Conservation (phyloP, 2,888 invertebrate species). For the Helicoverpa assulta region DNA sequence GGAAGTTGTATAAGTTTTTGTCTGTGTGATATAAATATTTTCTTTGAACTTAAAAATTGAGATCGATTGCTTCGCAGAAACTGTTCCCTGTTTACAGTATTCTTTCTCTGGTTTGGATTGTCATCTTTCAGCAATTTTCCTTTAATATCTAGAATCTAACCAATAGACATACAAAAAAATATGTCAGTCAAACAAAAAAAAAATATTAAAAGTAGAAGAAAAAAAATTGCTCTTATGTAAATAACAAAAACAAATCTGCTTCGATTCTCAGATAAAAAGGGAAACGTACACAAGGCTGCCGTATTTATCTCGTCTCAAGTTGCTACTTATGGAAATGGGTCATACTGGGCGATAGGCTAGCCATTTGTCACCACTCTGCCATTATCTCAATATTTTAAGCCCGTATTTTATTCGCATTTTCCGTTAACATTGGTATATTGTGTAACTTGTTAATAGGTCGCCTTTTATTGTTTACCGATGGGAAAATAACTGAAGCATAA, state of each 20-base stretch:
- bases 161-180: background rate
- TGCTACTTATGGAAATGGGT: conserved; percentile 44
- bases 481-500: background rate
- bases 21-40: no score
- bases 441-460: conserved; percentile 3
- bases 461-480: background rate
- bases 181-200: no score
- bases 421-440: conserved; percentile 11
- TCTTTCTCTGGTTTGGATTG: no score
- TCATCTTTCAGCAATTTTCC: no score
- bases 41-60: no score
- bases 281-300: conserved; percentile 13
- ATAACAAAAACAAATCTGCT: conserved; percentile 8
- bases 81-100: no score
- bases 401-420: conserved; percentile 23
- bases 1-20: background rate
- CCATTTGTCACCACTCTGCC: conserved; percentile 40
- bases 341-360: conserved; percentile 31
- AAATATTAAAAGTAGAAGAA: background rate
- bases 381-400: conserved; percentile 45
- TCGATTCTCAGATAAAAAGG: background rate
- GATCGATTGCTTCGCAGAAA: no score
- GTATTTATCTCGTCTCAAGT: conserved; percentile 42
- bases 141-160: background rate
- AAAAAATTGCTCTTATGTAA: background rate